These are phyloP conservation scores for Gasterosteus nipponicus DNA, from an alignment of 2,113 vertebrate genomes.

Conservation along the genomic window DNA sequence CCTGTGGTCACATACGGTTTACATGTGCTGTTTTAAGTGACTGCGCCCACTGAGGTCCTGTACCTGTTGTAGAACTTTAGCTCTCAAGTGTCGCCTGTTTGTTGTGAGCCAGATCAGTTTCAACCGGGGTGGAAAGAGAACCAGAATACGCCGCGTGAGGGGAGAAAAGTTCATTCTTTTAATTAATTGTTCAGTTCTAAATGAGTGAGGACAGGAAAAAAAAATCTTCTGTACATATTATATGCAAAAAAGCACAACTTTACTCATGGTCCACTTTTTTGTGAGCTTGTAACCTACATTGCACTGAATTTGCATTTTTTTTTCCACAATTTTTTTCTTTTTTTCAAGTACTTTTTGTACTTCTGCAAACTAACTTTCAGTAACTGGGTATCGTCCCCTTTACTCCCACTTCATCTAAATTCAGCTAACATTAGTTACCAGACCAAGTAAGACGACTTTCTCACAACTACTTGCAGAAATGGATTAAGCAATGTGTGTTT, in stretches of 20 bases:
- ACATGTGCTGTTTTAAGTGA: constrained; percentile 49
- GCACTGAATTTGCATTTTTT: neutral
- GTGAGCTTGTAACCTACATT: neutral
- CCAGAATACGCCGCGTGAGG: constrained; percentile 16
- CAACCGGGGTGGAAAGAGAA: constrained; percentile 50
- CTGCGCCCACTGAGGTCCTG: constrained; percentile 38
- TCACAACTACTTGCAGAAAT: neutral
- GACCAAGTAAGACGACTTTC: neutral
- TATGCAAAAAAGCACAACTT: neutral
- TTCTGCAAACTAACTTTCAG: neutral
- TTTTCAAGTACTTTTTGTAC: neutral
- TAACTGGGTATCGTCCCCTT: neutral
- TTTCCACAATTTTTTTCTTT: neutral
- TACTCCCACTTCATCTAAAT: neutral
- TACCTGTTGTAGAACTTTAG: constrained; percentile 41
- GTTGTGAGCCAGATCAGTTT: constrained; percentile 52
- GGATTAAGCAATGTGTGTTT: neutral
- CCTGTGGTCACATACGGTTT: constrained; percentile 56
- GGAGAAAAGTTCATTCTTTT: neutral
- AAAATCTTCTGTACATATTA: neutral
- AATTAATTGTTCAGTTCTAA: neutral
- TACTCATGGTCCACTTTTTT: neutral
- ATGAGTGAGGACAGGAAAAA: no score
- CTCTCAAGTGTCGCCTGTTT: constrained; percentile 49
- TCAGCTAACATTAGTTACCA: neutral